These are phyloP conservation scores for Petrocephalus sullivani DNA, from an alignment of 2,797 vertebrate species.

Conservation along the genomic window DNA sequence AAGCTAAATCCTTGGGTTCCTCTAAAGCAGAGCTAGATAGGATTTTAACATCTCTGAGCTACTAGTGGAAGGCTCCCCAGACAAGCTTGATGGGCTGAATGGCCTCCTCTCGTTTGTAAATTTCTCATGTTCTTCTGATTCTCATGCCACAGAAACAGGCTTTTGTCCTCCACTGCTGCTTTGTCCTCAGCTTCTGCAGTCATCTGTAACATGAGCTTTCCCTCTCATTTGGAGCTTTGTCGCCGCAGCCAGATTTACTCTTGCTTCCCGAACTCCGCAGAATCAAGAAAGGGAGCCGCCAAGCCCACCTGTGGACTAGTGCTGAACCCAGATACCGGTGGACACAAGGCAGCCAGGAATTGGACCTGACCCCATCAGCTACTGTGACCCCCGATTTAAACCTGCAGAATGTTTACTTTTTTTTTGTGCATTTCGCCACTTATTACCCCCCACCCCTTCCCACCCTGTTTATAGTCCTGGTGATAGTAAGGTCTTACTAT, in stretches of 20 bases:
- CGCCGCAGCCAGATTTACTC: background rate
- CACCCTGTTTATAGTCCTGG: background rate
- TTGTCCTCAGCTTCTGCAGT: background rate
- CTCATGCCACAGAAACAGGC: background rate
- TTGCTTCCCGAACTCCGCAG: slow-evolving; percentile 42
- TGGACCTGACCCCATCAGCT: slow-evolving; percentile 62
- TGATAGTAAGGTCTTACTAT: background rate
- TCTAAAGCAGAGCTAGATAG: too few species aligned
- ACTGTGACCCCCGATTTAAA: slow-evolving; percentile 59
- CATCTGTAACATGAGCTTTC: background rate
- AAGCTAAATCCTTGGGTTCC: too few species aligned
- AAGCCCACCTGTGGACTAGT: slow-evolving; percentile 85
- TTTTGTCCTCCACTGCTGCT: background rate
- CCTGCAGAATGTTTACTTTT: slow-evolving; percentile 33
- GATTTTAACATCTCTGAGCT: too few species aligned
- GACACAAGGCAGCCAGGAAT: slow-evolving; percentile 41
- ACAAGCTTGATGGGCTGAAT: too few species aligned
- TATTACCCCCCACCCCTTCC: background rate
- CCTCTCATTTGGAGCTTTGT: background rate
- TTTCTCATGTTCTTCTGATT: background rate
- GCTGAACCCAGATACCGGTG: slow-evolving; percentile 34
- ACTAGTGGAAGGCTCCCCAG: too few species aligned
- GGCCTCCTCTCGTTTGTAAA: too few species aligned
- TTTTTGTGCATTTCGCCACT: background rate
- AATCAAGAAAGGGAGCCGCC: slow-evolving; percentile 76